These are phyloP conservation scores for Nemotelus pantherinus DNA, from an alignment of 2,888 invertebrate species.

Conservation along the genomic window DNA sequence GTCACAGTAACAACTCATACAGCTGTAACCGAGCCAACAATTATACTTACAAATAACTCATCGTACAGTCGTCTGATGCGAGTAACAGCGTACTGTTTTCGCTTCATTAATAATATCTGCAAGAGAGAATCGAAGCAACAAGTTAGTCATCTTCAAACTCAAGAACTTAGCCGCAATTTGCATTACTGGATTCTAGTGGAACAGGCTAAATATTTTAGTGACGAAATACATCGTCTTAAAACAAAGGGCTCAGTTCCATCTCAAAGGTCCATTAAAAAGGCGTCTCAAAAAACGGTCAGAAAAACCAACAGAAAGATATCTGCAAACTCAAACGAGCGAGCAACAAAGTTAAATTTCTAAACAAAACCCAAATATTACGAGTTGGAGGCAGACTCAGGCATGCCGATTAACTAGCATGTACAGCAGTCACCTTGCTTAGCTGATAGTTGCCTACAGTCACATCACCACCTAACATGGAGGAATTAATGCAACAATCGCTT, in stretches of 20 bases:
- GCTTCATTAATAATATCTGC: not conserved
- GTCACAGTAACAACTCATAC: no score
- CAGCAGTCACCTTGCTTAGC: not conserved
- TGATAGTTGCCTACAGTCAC: not conserved
- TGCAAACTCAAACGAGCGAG: no score
- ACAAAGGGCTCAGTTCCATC: not conserved
- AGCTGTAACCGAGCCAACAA: no score
- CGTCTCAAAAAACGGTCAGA: no score
- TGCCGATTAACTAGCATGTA: not conserved
- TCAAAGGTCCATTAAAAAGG: no score
- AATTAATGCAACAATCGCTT: not conserved
- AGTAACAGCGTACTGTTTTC: not conserved
- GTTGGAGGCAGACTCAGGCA: conserved; percentile 11
- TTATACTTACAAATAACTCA: no score
- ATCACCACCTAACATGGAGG: not conserved
- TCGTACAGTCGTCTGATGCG: not conserved
- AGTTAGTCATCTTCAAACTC: not conserved
- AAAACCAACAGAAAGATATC: no score
- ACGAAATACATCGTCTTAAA: not conserved
- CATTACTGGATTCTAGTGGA: no score
- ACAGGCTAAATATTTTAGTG: no score
- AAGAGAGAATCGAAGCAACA: not conserved
- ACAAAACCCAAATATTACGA: no score
- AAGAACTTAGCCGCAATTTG: not conserved
- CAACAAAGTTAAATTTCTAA: not conserved